Evolutionary conservation across 53 echinoderm and acorn worm species (phyloP).

Genomic region (Hippasteria phrygiana): DNA sequence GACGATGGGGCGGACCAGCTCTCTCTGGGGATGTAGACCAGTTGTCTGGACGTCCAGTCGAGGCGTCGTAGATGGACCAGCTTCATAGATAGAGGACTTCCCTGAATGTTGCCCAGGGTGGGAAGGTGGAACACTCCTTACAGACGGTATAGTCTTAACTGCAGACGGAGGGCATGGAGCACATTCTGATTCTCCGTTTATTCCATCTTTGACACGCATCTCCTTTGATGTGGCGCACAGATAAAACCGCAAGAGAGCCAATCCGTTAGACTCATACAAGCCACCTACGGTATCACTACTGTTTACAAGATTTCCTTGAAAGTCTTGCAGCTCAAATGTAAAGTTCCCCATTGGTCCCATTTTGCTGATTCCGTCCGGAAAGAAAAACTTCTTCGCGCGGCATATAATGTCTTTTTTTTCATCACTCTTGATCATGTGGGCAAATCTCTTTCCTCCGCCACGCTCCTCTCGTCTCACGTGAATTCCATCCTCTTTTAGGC

Average conservation of each 20-base stretch:
- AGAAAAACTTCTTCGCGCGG: slow-evolving; percentile 27
- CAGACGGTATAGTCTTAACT: not conserved
- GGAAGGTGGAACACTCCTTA: slow-evolving; percentile 21
- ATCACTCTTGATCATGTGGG: slow-evolving; percentile 33
- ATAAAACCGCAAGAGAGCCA: slow-evolving; percentile 42
- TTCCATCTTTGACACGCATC: slow-evolving; percentile 19
- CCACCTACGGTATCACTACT: slow-evolving; percentile 13
- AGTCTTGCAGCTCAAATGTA: slow-evolving; percentile 9
- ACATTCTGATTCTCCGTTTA: slow-evolving; percentile 6
- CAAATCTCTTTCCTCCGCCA: slow-evolving; percentile 26
- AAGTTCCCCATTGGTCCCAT: slow-evolving; percentile 13
- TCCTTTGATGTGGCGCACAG: slow-evolving; percentile 44
- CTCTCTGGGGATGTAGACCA: slow-evolving; percentile 15
- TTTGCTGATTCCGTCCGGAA: slow-evolving; percentile 27
- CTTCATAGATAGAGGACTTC: slow-evolving; percentile 1
- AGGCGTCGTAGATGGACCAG: slow-evolving; percentile 6
- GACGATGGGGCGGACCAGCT: slow-evolving; percentile 12
- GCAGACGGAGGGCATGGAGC: not conserved
- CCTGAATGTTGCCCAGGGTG: not conserved
- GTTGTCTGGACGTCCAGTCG: not conserved
- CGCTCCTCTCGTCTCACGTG: slow-evolving; percentile 37
- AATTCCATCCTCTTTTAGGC: slow-evolving; percentile 32
- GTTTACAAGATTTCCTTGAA: slow-evolving; percentile 22
- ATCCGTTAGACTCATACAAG: slow-evolving; percentile 39
- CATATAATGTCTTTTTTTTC: slow-evolving; percentile 14